Base-by-base conservation (phyloP, 1,140 invertebrate genomes). In the Asbolus verrucosus region DNA sequence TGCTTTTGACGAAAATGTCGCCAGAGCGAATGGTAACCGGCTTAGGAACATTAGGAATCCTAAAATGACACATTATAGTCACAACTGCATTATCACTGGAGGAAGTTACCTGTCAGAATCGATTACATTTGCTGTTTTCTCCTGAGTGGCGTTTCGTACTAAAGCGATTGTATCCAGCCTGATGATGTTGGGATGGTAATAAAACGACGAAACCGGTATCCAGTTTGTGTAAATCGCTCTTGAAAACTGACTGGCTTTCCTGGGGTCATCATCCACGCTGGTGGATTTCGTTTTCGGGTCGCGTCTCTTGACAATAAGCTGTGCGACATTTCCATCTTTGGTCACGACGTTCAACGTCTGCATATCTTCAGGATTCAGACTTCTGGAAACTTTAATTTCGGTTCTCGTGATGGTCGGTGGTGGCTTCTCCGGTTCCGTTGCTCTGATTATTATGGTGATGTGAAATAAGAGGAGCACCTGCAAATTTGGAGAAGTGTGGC, bases 281-380 rank as follows among this genome's bases (percentile, higher is more conserved):
- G 13, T 15, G 24, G 8, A 15, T 19, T 70, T 61, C 3, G 70
- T 18, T 68, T 78, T 81, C 0, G 70, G 38, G 65, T 89, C 89
- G 65, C 87, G 87, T 78, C 90, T 88, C 77, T 92, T 93, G 0
- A 94, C 90, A 27, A 93, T 88, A 6, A 93, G 81, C 68, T 91
- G 91, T 0, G 92, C 90, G 1, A 92, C 76, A 39, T 88, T 89
- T 6, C 92, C 92, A 8, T 89, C 87, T 75, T 87, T 88, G 0
- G 91, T 91, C 65, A 89, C 85, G 0, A 94, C 89, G 76, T 89
- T 91, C 6, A 93, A 77, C 6, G 91, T 91, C 75, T 92, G 88
- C 15, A 87, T 92, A 38, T 90, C 87, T 2, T 90, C 87, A 1
- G 91, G 90, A 80, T 91, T 88, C 1, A 93, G 81, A 79, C 90